Evolutionary conservation across 2,888 invertebrate genomes (phyloP).

Genomic region (Fissipunctia ypsillon): DNA sequence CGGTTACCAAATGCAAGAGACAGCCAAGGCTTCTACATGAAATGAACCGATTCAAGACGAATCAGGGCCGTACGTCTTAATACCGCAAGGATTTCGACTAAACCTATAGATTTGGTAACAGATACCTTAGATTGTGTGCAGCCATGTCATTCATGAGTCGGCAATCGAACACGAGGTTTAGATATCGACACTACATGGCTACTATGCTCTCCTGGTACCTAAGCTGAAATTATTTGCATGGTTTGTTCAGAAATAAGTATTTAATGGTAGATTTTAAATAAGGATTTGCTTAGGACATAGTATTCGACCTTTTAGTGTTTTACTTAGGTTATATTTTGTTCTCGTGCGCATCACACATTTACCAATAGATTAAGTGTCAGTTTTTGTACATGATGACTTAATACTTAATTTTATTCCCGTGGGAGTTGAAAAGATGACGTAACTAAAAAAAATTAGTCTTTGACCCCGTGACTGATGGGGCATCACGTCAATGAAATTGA

Average conservation of each 20-base stretch:
- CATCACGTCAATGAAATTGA: background rate
- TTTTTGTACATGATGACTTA: too few species aligned
- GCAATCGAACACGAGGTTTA: constrained; percentile 19
- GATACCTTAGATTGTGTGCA: constrained; percentile 47
- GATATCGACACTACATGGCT: background rate
- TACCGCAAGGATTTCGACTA: constrained; percentile 50
- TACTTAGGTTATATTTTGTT: too few species aligned
- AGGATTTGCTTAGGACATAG: background rate
- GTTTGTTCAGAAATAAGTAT: background rate
- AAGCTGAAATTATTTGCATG: background rate
- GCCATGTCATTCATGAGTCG: constrained; percentile 30
- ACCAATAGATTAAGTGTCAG: too few species aligned
- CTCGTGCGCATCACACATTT: too few species aligned
- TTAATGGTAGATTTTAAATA: background rate
- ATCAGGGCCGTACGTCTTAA: constrained; percentile 42
- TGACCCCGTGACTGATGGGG: background rate
- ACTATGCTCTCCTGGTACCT: constrained; percentile 5
- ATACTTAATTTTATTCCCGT: background rate
- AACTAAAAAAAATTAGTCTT: too few species aligned
- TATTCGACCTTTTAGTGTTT: background rate
- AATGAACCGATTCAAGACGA: constrained; percentile 28
- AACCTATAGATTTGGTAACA: constrained; percentile 46
- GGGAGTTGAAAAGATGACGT: background rate
- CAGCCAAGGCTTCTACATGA: constrained; percentile 12
- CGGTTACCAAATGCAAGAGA: constrained; percentile 9